Conservation (phyloP, 2,113 vertebrate species). For the Bujurquina vittata region DNA sequence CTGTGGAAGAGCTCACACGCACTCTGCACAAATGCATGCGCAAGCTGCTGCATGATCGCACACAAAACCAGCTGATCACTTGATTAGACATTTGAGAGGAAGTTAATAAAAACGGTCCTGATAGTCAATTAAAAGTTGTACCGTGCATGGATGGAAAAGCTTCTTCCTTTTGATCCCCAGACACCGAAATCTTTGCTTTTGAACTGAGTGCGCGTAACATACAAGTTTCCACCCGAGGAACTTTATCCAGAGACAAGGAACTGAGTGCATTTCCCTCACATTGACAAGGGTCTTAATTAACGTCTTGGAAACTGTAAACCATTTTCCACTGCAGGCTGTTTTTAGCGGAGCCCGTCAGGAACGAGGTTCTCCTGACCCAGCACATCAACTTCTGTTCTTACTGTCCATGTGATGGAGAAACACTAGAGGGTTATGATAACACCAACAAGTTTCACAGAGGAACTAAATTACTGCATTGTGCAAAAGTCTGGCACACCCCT, state of each 20-base stretch:
- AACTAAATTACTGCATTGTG: background rate
- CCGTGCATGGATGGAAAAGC: background rate
- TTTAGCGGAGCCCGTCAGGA: background rate
- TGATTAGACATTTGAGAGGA: background rate
- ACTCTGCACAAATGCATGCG: background rate
- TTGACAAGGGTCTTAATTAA: background rate
- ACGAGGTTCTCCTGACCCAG: background rate
- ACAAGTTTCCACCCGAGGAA: background rate
- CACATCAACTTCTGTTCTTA: no score
- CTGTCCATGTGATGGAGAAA: no score
- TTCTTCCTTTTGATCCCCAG: background rate
- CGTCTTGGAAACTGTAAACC: background rate
- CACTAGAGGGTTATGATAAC: no score
- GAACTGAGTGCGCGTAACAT: background rate
- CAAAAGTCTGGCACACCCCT: no score
- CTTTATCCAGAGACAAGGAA: background rate
- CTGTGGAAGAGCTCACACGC: background rate
- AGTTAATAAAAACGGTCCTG: background rate
- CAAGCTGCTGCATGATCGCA: background rate
- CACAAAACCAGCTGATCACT: background rate
- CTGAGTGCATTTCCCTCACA: background rate
- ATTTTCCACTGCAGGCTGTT: background rate
- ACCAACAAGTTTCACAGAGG: background rate
- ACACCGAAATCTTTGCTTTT: rapidly evolving
- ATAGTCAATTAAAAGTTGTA: background rate